Evolutionary conservation across 1,140 invertebrate genomes (phyloP).

Genomic region (Globodera ellingtonae): DNA sequence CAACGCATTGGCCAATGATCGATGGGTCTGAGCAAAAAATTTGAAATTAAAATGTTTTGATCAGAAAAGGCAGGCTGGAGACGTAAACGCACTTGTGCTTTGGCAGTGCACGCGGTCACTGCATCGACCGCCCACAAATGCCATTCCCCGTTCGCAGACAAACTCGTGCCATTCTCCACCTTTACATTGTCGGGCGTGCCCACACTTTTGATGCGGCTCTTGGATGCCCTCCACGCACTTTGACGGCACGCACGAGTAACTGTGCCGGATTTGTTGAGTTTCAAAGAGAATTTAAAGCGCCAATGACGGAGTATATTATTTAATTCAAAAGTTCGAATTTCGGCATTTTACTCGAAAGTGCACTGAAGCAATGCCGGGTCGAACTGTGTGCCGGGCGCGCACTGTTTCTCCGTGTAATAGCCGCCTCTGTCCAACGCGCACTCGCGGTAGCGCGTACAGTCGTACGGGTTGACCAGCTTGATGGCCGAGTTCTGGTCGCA

Average conservation of each 20-base stretch:
- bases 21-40: conserved; percentile 7
- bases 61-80: not conserved
- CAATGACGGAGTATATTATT: no score
- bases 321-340: not conserved
- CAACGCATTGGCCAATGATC: conserved; percentile 16
- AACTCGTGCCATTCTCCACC: conserved; percentile 37
- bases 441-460: conserved; percentile 32
- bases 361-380: conserved; percentile 21
- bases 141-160: conserved; percentile 26
- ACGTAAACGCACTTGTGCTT: not conserved
- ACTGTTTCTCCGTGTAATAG: conserved; percentile 36
- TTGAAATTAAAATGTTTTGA: not conserved
- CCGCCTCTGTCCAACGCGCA: conserved; percentile 27
- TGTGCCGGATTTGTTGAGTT: not conserved
- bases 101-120: conserved; percentile 15
- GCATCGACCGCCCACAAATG: conserved; percentile 32
- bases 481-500: conserved; percentile 28
- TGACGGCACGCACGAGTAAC: conserved; percentile 23
- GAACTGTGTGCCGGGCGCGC: conserved; percentile 28
- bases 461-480: conserved; percentile 20
- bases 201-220: conserved; percentile 16
- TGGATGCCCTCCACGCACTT: conserved; percentile 24
- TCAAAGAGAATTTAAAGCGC: no score
- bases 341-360: conserved; percentile 25
- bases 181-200: conserved; percentile 21